phyloP scores from a whole-genome alignment of 2,888 invertebrate genomes.

The Andrena fulva region DNA sequence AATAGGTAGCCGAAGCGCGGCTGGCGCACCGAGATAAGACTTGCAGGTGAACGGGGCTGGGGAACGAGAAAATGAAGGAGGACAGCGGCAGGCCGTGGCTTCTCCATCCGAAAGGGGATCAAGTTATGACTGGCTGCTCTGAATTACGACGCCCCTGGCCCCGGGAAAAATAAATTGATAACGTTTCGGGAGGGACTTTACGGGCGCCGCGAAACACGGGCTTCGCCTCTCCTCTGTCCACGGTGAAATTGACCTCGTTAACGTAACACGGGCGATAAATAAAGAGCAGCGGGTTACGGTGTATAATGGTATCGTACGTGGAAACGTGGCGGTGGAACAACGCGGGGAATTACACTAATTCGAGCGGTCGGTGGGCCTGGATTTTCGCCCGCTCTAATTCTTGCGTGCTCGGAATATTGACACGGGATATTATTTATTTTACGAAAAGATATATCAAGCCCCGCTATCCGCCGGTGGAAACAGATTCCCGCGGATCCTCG shows the following conservation, averaged over 20 bases:
- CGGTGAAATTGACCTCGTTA: conserved; percentile 43
- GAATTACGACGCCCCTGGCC: conserved; percentile 48
- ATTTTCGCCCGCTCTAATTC: conserved; percentile 27
- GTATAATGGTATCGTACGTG: background rate
- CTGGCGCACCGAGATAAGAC: conserved; percentile 69
- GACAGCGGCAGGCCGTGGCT: conserved; percentile 38
- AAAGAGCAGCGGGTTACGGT: background rate
- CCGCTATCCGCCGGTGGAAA: background rate
- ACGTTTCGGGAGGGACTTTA: conserved; percentile 57
- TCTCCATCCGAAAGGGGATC: conserved; percentile 47
- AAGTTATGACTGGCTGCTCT: conserved; percentile 52
- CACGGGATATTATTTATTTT: conserved; percentile 39
- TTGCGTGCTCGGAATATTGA: conserved; percentile 12
- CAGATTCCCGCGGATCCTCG: background rate
- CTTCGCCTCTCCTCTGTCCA: conserved; percentile 1
- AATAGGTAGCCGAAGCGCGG: conserved; percentile 54
- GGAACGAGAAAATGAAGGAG: conserved; percentile 53
- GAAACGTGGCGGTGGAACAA: background rate
- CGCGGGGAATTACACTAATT: conserved; percentile 4
- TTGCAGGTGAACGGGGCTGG: conserved; percentile 53
- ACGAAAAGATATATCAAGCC: conserved; percentile 1
- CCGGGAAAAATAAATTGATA: conserved; percentile 63
- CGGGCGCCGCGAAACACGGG: conserved; percentile 49
- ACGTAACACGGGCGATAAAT: background rate
- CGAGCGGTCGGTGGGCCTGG: background rate